Evolutionary conservation across 2,113 vertebrate genomes (phyloP).

Genomic region (Plotosus lineatus): DNA sequence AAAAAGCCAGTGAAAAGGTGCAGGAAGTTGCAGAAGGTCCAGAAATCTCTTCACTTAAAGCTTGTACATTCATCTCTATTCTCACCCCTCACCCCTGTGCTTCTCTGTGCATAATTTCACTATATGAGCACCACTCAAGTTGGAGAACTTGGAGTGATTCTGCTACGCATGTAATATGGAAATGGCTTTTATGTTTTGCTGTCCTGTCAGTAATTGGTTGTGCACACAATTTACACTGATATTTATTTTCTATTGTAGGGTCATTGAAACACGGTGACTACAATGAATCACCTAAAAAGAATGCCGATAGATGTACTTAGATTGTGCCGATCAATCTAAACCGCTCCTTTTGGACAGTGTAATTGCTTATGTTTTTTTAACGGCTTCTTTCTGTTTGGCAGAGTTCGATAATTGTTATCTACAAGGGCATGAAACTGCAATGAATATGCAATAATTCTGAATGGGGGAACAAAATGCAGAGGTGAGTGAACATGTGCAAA

Average conservation of each 20-base stretch:
- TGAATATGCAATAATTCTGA: slow-evolving; percentile 33
- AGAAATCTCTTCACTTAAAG: slow-evolving; percentile 15
- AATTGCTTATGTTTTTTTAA: slow-evolving; percentile 36
- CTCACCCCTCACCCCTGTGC: slow-evolving; percentile 18
- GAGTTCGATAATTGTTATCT: slow-evolving; percentile 40
- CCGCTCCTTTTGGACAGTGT: slow-evolving; percentile 12
- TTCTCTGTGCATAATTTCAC: slow-evolving; percentile 38
- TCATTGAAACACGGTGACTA: slow-evolving; percentile 27
- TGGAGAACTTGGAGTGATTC: not conserved
- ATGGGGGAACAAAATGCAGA: slow-evolving; percentile 21
- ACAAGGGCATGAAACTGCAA: slow-evolving; percentile 27
- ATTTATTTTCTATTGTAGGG: slow-evolving; percentile 10
- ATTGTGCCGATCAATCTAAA: slow-evolving; percentile 28
- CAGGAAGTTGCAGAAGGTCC: slow-evolving; percentile 34
- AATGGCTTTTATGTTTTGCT: slow-evolving; percentile 33
- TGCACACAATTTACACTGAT: slow-evolving; percentile 19
- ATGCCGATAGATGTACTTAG: slow-evolving; percentile 20
- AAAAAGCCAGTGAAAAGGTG: slow-evolving; percentile 29
- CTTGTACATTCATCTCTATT: slow-evolving; percentile 41
- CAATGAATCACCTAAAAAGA: slow-evolving; percentile 20
- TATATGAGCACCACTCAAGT: not conserved
- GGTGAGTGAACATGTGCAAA: slow-evolving; percentile 29
- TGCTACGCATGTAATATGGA: slow-evolving; percentile 12
- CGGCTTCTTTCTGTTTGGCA: slow-evolving; percentile 39
- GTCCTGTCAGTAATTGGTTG: slow-evolving; percentile 30